Evolutionary conservation across 2,113 vertebrate species (phyloP), one percentile per base, ranked within the genome.

Genomic region (Microcebus lehilahytsara): DNA sequence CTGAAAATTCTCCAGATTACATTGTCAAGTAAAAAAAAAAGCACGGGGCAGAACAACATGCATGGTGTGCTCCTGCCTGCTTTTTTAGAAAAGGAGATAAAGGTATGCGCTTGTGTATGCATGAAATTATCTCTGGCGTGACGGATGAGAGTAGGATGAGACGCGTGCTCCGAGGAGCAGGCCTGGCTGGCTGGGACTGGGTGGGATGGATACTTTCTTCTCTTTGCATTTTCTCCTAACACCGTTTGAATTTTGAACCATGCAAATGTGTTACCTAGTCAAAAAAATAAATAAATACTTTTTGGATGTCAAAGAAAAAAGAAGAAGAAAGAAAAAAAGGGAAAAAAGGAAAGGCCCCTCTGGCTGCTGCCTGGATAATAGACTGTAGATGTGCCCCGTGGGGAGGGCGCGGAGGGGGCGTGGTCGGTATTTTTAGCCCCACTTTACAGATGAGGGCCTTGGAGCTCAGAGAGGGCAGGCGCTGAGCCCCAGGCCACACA

Each of bases 261-360:
- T 69, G 91, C 32, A 85, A 94, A 96, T 96, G 81, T 96, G 88
- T 94, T 90, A 95, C 85, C 75, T 85, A 94, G 86, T 89, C 40
- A 84, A 88, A 94, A 79, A 89, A 93, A 90, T 37, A 95, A 96
- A 75, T 71, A 94, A 64, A 51, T 67, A 67, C 46, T 64, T 62
- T 92, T 87, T n/a, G 83, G 81, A 88, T 78, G 40, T 30, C 40
- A 77, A 93, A 56, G 30, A 83, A 37, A 62, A 67, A 32, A 56
- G 49, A 46, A 72, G 17, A 56, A 79, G 11, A 42, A 30, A 27
- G 14, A 22, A 34, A 20, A n/a, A 60, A 46, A 56, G 1, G 25
- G 11, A 40, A 69, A 62, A 53, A 42, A 42, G 42, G 46, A 32
- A 95, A 78, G 74, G 51, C 32, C 89, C 40, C 72, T 85, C 30